These are phyloP conservation scores for Pogonocichla stellata DNA, from an alignment of 2,113 vertebrate species.

Conservation along the genomic window DNA sequence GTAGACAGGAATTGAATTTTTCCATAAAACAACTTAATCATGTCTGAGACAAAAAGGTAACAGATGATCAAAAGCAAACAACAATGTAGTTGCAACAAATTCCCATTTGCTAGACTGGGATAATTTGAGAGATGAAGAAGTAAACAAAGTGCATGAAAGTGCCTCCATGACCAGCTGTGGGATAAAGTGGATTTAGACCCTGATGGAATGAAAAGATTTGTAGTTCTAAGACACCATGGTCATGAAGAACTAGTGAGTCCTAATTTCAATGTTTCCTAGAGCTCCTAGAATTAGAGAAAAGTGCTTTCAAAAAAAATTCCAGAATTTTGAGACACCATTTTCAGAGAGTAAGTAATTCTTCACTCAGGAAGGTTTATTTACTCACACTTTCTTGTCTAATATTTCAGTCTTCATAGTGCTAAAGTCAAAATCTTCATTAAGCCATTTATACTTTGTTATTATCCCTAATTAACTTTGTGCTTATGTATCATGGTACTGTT, in stretches of 20 bases:
- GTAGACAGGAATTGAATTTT: background rate
- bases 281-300: background rate
- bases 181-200: background rate
- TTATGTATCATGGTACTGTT: background rate
- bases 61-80: background rate
- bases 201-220: background rate
- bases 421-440: background rate
- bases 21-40: background rate
- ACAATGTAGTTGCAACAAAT: background rate
- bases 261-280: background rate
- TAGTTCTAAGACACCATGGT: fast-evolving
- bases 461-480: background rate
- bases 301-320: background rate
- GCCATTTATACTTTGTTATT: background rate
- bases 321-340: background rate
- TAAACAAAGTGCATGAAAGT: background rate
- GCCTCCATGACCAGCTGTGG: background rate
- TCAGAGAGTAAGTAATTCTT: background rate
- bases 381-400: background rate
- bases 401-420: background rate
- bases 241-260: background rate
- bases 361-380: background rate
- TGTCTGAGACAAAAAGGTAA: background rate
- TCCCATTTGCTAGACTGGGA: background rate
- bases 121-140: background rate